These are phyloP conservation scores for Lutjanus erythropterus DNA, from an alignment of 2,113 vertebrate genomes.

Conservation along the genomic window DNA sequence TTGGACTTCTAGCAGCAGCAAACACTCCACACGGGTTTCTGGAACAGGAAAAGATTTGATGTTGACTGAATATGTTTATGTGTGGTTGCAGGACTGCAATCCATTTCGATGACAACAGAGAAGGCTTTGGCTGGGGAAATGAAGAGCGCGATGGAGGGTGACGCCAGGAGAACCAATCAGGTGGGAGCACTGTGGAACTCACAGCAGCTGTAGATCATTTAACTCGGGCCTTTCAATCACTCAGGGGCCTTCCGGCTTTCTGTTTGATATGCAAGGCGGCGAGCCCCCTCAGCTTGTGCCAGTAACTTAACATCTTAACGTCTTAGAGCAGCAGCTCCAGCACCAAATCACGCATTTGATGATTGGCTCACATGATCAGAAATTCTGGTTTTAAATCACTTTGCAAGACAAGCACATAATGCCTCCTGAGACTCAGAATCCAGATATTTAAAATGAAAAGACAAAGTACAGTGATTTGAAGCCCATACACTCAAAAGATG, in stretches of 20 bases:
- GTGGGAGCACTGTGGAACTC: constrained; percentile 68
- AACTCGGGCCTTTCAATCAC: constrained; percentile 65
- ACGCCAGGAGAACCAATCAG: constrained; percentile 80
- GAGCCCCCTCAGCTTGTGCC: constrained; percentile 34
- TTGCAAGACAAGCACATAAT: constrained; percentile 24
- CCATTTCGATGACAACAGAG: constrained; percentile 84
- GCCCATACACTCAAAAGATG: constrained; percentile 33
- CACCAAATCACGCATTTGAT: constrained; percentile 45
- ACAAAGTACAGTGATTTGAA: constrained; percentile 7
- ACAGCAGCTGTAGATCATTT: constrained; percentile 73
- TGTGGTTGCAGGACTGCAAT: constrained; percentile 78
- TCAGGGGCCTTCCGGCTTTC: constrained; percentile 51
- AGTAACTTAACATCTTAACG: constrained; percentile 55
- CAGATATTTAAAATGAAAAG: constrained; percentile 15
- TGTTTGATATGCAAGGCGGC: constrained; percentile 76
- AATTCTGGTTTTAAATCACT: constrained; percentile 36
- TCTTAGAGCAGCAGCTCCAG: constrained; percentile 42
- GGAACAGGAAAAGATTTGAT: constrained; percentile 51
- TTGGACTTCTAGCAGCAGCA: constrained; percentile 29
- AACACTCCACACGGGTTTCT: constrained; percentile 31
- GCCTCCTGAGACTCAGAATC: constrained; percentile 8
- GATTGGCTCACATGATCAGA: constrained; percentile 41
- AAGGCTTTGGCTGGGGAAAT: constrained; percentile 75
- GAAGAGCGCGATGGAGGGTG: constrained; percentile 83
- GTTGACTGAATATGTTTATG: constrained; percentile 64